phyloP scores from a whole-genome alignment of 2,888 invertebrate genomes.

The Nasonovia ribisnigri region DNA sequence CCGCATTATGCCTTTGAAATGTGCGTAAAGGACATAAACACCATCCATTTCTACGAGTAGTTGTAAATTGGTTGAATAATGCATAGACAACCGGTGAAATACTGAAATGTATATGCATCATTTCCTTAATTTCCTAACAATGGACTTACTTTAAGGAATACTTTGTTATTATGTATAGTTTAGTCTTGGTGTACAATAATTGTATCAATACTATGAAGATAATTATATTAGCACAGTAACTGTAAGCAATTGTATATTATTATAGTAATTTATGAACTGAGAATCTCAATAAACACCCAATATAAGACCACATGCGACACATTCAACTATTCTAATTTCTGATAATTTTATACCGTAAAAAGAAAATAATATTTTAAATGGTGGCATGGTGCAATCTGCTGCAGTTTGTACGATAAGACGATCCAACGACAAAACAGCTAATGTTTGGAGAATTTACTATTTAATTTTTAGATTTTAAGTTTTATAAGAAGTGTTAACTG shows the following conservation, averaged over 20 bases:
- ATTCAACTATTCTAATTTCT: neutral
- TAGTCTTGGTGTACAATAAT: neutral
- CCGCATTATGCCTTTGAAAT: neutral
- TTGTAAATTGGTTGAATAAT: constrained; percentile 30
- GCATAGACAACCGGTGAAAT: neutral
- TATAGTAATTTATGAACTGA: neutral
- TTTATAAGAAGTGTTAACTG: neutral
- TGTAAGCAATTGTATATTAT: neutral
- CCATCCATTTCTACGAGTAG: neutral
- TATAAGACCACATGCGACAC: neutral
- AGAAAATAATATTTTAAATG: neutral
- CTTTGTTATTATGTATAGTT: neutral
- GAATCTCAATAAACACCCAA: neutral
- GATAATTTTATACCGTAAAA: neutral
- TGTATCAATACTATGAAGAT: neutral
- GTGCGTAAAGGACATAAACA: neutral
- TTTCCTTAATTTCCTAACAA: neutral
- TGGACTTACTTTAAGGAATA: neutral
- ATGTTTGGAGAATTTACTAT: neutral
- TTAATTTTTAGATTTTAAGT: neutral
- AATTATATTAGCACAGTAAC: neutral
- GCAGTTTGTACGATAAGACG: neutral
- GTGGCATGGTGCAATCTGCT: neutral
- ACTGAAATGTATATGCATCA: neutral
- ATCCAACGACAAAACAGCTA: neutral